Evolutionary conservation across 2,797 vertebrate species (phyloP), one percentile per base, ranked within the genome.

Genomic region (Tokudaia tokunoshimensis): DNA sequence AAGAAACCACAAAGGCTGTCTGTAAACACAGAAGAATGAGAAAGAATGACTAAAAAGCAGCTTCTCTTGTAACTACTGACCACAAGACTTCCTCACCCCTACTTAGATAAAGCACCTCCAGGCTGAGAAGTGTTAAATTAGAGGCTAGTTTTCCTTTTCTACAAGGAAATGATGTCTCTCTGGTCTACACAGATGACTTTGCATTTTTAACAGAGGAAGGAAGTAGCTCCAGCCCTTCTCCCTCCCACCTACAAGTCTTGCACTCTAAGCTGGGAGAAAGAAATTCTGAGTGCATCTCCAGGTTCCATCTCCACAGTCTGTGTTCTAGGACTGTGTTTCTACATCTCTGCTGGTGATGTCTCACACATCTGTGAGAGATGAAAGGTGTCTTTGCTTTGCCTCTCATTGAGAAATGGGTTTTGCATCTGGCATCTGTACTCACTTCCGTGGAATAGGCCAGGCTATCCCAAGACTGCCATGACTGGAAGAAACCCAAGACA

Each of bases 51-150:
- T 24, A 1, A 0, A 37, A 47, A 55, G 31, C 37, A 50, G 70
- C 44, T 94, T 19, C 4, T n/a, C 31, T 95, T 61, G 26, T 29
- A 63, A 44, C 81, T 57, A 63, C 76, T 44, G 41, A 89, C 31
- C 22, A 17, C 20, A 70, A 67, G 87, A 44, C 24, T 26, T 83
- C 65, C 65, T 10, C n/a, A 24, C 52, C 61, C 24, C 67, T 47
- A 74, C 29, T 70, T 47, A 74, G 72, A 34, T 34, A 78, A 3
- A 63, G 37, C 29, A 41, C 88, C 67, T 57, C 26, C 37, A 85
- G 79, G 44, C 67, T 79, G 29, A 91, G 75, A 91, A 92, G 82
- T 75, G 15, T 4, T 92, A 74, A 86, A 34, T 91, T 61, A 94
- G 50, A 47, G n/a, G 6, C 5, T 59, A 4, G 11, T 1, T 91